Percentiles rank a stretch among this genome's conserved stretches.
Conservation (phyloP, 2,113 vertebrate genomes). For the Ahaetulla prasina region DNA sequence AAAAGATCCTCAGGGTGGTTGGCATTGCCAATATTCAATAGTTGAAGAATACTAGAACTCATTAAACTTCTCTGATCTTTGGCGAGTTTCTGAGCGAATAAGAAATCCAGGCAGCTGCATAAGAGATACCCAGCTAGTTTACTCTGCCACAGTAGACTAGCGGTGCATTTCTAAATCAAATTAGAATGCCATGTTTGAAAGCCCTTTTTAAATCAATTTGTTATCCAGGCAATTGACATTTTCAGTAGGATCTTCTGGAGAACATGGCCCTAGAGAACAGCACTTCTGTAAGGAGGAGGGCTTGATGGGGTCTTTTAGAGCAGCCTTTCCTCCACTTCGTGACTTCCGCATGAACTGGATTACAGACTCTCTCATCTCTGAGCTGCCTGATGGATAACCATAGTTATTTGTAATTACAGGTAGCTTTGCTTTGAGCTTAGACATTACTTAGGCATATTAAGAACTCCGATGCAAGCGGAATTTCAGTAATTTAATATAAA, state of each 20-base stretch:
- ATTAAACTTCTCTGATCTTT: not conserved
- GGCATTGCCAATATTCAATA: not conserved
- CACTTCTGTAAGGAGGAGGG: not conserved
- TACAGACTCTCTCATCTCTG: not conserved
- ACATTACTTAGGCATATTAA: not conserved
- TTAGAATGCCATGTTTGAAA: not conserved
- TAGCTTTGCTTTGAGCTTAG: not conserved
- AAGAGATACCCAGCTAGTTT: not conserved
- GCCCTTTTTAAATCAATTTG: not conserved
- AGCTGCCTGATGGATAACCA: too few species aligned
- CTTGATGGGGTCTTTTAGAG: not conserved
- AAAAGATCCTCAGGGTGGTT: not conserved
- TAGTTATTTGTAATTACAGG: not conserved
- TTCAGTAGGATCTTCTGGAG: not conserved
- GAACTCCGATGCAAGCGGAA: not conserved
- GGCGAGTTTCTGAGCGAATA: not conserved
- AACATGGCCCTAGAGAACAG: not conserved
- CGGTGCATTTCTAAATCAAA: not conserved
- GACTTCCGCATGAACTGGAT: not conserved
- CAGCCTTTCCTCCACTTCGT: not conserved
- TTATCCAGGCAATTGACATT: not conserved
- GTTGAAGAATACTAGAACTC: not conserved
- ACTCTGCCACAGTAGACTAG: not conserved
- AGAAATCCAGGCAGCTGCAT: not conserved
- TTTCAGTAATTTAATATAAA: not conserved